Evolutionary conservation across 2,797 vertebrate genomes (phyloP).

Genomic region (Lepidocolaptes lacrymiger): DNA sequence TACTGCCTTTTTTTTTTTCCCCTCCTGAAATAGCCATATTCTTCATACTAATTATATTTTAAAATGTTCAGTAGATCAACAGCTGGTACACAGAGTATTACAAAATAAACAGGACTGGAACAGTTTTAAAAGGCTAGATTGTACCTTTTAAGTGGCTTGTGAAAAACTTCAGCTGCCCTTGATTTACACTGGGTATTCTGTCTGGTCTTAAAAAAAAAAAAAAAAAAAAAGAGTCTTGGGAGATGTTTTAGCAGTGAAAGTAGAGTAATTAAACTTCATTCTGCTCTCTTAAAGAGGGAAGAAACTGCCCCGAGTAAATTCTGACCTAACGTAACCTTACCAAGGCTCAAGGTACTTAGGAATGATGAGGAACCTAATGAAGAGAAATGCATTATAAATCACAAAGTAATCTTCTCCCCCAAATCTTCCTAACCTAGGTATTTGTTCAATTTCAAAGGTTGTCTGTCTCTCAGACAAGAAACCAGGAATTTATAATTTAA

Average conservation of each 20-base stretch:
- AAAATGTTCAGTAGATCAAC: neutral
- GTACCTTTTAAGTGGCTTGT: neutral
- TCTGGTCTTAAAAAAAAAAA: neutral
- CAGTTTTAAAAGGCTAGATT: neutral
- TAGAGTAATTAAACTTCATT: neutral
- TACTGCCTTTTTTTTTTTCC: rapidly evolving
- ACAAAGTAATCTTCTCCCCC: neutral
- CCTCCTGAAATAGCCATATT: neutral
- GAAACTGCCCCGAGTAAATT: neutral
- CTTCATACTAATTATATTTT: neutral
- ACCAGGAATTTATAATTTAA: neutral
- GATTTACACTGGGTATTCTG: neutral
- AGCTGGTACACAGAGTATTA: neutral
- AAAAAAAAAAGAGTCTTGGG: neutral
- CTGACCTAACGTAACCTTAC: neutral
- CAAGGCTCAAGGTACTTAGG: neutral
- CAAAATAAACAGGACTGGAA: neutral
- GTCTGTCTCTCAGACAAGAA: neutral
- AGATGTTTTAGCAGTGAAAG: neutral
- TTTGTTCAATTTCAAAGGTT: neutral
- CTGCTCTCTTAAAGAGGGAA: neutral
- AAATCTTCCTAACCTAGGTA: neutral
- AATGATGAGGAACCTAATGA: neutral
- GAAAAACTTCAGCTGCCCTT: neutral
- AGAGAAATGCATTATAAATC: conserved; percentile 17